Evolutionary conservation across 2,797 vertebrate genomes (phyloP).

Genomic region (Carapus acus): DNA sequence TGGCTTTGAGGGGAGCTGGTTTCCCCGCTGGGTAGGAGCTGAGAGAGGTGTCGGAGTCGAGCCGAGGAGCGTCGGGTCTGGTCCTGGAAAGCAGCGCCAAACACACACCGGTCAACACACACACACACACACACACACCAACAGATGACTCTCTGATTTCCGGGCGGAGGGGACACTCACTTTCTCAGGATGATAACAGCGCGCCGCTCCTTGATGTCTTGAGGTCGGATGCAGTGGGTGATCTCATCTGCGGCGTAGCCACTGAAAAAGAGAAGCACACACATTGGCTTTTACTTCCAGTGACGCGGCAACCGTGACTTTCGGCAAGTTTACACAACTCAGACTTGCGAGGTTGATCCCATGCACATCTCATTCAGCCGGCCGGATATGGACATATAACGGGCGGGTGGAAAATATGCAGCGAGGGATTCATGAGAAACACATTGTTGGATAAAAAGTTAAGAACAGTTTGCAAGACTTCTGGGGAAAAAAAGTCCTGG

Average conservation of each 20-base stretch:
- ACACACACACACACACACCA: too few species aligned
- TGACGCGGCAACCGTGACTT: too few species aligned
- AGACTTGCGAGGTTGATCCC: not conserved
- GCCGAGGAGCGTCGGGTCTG: slow-evolving; percentile 88
- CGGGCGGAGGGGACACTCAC: slow-evolving; percentile 79
- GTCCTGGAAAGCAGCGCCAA: slow-evolving; percentile 75
- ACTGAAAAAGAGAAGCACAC: slow-evolving; percentile 59
- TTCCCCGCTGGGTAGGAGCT: slow-evolving; percentile 74
- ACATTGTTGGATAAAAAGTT: too few species aligned
- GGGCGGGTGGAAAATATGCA: not conserved
- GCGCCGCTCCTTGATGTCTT: slow-evolving; percentile 95
- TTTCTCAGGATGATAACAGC: slow-evolving; percentile 98
- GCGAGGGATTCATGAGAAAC: not conserved
- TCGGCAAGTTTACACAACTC: too few species aligned
- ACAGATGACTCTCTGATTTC: too few species aligned
- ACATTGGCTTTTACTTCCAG: too few species aligned
- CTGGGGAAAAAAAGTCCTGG: too few species aligned
- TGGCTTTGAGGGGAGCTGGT: slow-evolving; percentile 83
- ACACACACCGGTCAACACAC: not conserved
- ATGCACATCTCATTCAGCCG: not conserved
- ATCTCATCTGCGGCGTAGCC: slow-evolving; percentile 98
- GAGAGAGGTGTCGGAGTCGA: slow-evolving; percentile 80
- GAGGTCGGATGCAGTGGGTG: slow-evolving; percentile 96
- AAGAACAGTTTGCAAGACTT: too few species aligned
- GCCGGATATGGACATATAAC: not conserved